Evolutionary conservation across 2,797 vertebrate genomes (phyloP), one percentile per base, ranked within the genome.

Genomic region (Rhinella marina): DNA sequence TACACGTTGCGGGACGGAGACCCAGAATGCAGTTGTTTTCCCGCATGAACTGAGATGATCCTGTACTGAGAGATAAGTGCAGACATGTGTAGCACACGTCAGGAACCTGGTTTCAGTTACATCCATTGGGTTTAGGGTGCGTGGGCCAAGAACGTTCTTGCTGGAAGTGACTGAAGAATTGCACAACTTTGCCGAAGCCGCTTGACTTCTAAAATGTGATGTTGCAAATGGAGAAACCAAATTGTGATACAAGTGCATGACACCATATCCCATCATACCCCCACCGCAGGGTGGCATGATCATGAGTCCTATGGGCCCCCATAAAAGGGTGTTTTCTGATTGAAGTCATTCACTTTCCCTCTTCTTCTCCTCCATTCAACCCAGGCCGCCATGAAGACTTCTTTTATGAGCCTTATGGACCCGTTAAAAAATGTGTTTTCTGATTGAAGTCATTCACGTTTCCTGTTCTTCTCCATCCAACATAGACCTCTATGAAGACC

Each of bases 11-110:
- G 62, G 57, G 82, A 84, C 32, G 27, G 23, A 27, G 56, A 61
- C 16, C 70, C 29, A 21, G 32, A 76, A 21, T 8, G n/a, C 56
- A 19, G 72, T 29, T 85, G 29, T 77, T 76, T 25, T 48, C 54
- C 72, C 5, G 23, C 83, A 61, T 84, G 82, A 75, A 84, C 70
- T 75, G 23, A 87, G 19, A 85, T 85, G 82, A 80, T 85, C 77
- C 77, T 73, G 23, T 52, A 0, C 52, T 84, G 56, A 13, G 66
- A 84, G 76, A 84, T 84, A 81, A 81, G 68, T 88, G 52, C 56
- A 72, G 61, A 77, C 87, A 88, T 54, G 70, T 88, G 87, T 29
- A 72, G 27, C 76, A 25, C 57, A 80, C 82, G 59, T 52, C n/a
- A 75, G 21, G 41, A 88, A 16, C 64, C 82, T 85, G 82, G 32